Evolutionary conservation across 2,888 invertebrate species (phyloP), one percentile per base, ranked within the genome.

Genomic region (Diaprepes abbreviatus): DNA sequence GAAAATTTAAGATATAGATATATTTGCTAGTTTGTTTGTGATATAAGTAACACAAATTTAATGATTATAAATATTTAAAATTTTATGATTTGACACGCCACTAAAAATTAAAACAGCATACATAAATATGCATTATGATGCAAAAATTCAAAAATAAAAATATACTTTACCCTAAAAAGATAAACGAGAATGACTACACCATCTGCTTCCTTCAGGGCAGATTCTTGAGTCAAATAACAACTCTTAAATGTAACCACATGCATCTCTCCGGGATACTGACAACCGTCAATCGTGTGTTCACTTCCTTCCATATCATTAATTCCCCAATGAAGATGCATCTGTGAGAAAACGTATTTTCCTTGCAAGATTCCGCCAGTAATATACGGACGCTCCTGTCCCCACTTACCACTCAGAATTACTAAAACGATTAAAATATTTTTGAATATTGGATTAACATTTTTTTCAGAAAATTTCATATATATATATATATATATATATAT

Each of bases 271-370:
- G 91, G 89, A 76, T 87, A 84, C 79, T 82, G 82, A 33, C 64
- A 12, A 36, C 76, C 77, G 71, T 91, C 90, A 0, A 90, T 82
- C 0, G 87, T 85, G 74, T 92, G 91, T 38, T 91, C 91, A 67
- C 90, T 90, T 1, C 92, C 92, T 71, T 87, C 86, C 83, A 86
- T 86, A 79, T 89, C 86, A 69, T 86, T 84, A 0, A 82, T 76
- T 0, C 91, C 91, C 92, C 91, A 92, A 78, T 92, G 91, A 77
- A 92, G 90, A 80, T 92, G 91, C 35, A 90, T 82, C 80, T 91
- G 91, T 0, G 90, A 89, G 57, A 91, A 85, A 0, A 89, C 83
- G 74, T 90, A 91, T 48, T 88, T 89, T 6, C 87, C 87, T 3
- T 83, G 65, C 43, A 92, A 85, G 0, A 90, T 89, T 0, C 91